These are phyloP conservation scores for Muntiacus muntjak DNA, from an alignment of 2,113 vertebrate genomes.

Conservation along the genomic window DNA sequence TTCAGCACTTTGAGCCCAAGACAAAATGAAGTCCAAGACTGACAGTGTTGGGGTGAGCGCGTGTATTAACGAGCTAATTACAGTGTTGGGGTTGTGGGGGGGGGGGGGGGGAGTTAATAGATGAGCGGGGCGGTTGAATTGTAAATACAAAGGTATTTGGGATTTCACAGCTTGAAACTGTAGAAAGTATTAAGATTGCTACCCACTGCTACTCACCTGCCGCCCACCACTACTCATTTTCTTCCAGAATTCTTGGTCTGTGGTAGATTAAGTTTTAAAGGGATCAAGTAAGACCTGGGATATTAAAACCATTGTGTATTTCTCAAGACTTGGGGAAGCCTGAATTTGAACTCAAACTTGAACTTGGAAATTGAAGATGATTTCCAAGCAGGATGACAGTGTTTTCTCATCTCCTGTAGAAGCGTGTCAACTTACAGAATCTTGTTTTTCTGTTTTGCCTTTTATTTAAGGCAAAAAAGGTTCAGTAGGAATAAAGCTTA, in stretches of 20 bases:
- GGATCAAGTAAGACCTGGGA: neutral
- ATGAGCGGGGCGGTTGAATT: neutral
- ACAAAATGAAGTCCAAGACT: neutral
- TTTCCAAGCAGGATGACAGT: neutral
- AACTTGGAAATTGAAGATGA: neutral
- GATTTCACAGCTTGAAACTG: neutral
- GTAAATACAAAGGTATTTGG: neutral
- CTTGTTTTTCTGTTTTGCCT: neutral
- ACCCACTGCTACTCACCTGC: neutral
- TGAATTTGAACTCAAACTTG: neutral
- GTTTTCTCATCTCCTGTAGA: neutral
- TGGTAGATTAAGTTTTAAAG: neutral
- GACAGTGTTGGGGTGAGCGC: too few species aligned
- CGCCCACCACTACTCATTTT: neutral
- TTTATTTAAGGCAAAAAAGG: neutral
- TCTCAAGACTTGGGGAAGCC: neutral
- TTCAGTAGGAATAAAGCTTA: neutral
- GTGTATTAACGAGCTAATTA: neutral
- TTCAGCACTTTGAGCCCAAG: too few species aligned
- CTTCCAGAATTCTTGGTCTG: neutral
- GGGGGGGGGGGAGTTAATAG: neutral
- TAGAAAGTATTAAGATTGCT: neutral
- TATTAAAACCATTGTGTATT: neutral
- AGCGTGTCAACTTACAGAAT: neutral
- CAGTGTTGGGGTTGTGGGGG: neutral